Evolutionary conservation across 2,797 vertebrate genomes (phyloP).

Genomic region (Pyrrhura leucotis): DNA sequence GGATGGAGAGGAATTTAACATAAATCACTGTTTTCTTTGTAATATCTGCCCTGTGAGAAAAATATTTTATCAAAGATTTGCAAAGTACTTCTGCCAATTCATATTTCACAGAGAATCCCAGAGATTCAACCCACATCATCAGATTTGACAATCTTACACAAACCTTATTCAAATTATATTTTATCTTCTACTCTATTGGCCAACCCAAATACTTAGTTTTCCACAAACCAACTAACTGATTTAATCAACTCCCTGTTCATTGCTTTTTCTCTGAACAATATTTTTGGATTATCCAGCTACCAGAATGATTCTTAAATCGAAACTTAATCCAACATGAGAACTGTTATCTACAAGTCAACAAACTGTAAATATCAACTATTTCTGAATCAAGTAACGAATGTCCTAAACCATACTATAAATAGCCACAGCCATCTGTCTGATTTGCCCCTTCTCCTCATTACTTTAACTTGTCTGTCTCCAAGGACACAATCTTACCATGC

Average conservation of each 20-base stretch:
- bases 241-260: background rate
- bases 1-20: background rate
- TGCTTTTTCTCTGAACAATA: background rate
- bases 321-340: background rate
- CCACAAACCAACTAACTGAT: background rate
- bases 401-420: conserved; percentile 58
- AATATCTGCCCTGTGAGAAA: background rate
- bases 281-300: background rate
- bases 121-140: background rate
- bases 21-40: background rate
- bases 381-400: conserved; percentile 35
- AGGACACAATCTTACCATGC: background rate
- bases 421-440: conserved; percentile 43
- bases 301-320: background rate
- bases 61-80: background rate
- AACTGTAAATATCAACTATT: conserved; percentile 58
- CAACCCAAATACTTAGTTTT: background rate
- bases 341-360: conserved; percentile 2
- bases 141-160: background rate
- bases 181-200: background rate
- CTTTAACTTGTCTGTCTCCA: conserved; percentile 25
- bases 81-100: background rate
- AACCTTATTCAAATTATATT: background rate
- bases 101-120: background rate
- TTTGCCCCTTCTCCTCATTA: conserved; percentile 51